These are phyloP conservation scores for Sesamia inferens DNA, from an alignment of 2,888 invertebrate species.

Conservation along the genomic window DNA sequence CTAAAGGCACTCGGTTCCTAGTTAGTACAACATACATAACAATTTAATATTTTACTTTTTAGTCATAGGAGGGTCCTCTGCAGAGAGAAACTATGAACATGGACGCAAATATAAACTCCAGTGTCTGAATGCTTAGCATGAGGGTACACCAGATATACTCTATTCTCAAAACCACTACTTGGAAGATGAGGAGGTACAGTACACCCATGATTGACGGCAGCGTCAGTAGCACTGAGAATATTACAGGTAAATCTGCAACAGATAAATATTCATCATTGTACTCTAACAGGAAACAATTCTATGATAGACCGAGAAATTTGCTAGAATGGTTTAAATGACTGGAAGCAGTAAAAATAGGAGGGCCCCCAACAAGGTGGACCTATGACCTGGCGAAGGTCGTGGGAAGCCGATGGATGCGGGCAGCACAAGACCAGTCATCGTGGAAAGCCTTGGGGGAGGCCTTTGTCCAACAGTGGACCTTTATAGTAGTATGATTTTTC, in stretches of 20 bases:
- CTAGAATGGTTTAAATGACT: neutral
- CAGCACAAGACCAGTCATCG: no score
- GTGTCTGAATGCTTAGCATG: conserved; percentile 94
- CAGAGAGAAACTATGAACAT: conserved; percentile 92
- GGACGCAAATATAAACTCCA: conserved; percentile 95
- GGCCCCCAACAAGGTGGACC: no score
- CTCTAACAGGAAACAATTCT: neutral
- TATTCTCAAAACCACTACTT: conserved; percentile 95
- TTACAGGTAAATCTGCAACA: conserved; percentile 93
- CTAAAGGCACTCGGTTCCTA: conserved; percentile 48
- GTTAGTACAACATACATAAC: conserved; percentile 17
- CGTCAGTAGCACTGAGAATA: conserved; percentile 95
- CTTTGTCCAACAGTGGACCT: no score
- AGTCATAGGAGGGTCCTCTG: conserved; percentile 91
- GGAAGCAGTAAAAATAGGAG: neutral
- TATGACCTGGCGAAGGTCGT: no score
- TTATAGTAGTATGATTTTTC: neutral
- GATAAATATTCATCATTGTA: neutral
- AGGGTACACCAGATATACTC: conserved; percentile 97
- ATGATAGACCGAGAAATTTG: neutral
- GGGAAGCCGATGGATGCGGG: no score
- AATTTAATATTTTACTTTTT: conserved; percentile 54
- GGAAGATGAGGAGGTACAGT: conserved; percentile 96
- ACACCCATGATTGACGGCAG: conserved; percentile 96
- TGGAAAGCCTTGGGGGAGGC: no score